Evolutionary conservation across 2,113 vertebrate genomes (phyloP).

Genomic region (Naja naja): DNA sequence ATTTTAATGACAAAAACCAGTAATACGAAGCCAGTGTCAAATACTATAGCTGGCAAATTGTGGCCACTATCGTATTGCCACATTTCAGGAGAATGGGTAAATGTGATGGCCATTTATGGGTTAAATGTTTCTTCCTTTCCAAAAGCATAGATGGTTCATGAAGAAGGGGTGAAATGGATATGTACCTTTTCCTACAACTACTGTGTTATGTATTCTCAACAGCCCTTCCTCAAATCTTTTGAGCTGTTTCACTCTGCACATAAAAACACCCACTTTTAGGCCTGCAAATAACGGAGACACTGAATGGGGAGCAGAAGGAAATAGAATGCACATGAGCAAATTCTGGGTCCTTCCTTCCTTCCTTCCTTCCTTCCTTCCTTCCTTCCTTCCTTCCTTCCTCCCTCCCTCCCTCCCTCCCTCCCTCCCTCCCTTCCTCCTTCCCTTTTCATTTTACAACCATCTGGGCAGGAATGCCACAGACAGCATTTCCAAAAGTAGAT

Average conservation of each 20-base stretch:
- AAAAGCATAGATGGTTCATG: neutral
- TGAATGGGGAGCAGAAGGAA: neutral
- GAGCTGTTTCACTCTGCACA: neutral
- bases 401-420: neutral
- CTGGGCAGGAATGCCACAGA: neutral
- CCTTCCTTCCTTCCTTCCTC: too few species aligned
- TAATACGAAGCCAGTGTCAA: neutral
- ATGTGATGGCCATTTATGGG: neutral
- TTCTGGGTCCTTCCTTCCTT: neutral
- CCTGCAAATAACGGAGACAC: neutral
- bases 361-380: too few species aligned
- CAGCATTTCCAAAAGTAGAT: neutral
- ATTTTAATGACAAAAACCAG: neutral
- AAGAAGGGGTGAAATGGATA: constrained; percentile 1
- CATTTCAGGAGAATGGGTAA: neutral
- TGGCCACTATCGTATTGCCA: neutral
- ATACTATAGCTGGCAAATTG: neutral
- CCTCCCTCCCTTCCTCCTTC: neutral
- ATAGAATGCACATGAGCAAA: neutral
- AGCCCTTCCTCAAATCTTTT: neutral
- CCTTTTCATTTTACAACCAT: neutral
- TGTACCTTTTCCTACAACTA: neutral
- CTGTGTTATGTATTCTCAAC: neutral
- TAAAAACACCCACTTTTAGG: constrained; percentile 6
- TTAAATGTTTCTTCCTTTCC: neutral